phyloP scores from a whole-genome alignment of 2,888 invertebrate genomes.

The Hermodice carunculata region DNA sequence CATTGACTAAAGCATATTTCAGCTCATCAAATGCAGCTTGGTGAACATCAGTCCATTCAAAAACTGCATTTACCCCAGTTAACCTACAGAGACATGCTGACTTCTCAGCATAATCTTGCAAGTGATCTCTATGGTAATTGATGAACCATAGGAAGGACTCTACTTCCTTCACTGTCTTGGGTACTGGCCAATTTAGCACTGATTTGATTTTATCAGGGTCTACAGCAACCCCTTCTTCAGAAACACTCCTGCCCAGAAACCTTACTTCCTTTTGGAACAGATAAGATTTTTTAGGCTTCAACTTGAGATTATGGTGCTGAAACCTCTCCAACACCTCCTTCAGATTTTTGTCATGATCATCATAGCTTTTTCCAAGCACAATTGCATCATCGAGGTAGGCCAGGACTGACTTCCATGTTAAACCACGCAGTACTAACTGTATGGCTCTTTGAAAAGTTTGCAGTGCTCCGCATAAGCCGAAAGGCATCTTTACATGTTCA shows the following conservation, averaged over 20 bases:
- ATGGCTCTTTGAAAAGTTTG: background rate
- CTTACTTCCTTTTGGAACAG: constrained; percentile 7
- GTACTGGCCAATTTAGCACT: background rate
- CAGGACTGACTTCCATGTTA: background rate
- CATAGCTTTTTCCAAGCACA: background rate
- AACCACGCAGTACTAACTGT: background rate
- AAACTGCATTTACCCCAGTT: too few species aligned
- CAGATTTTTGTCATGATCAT: background rate
- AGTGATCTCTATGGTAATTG: too few species aligned
- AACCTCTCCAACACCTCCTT: constrained; percentile 2
- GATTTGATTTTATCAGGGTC: background rate
- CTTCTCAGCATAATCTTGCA: too few species aligned
- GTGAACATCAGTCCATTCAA: too few species aligned
- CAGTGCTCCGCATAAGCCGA: background rate
- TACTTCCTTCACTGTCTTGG: too few species aligned
- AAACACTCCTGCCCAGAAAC: constrained; percentile 1
- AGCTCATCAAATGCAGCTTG: too few species aligned
- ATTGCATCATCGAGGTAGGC: constrained; percentile 6
- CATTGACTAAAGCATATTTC: too few species aligned
- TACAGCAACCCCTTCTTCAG: background rate
- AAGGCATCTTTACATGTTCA: background rate
- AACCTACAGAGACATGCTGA: too few species aligned
- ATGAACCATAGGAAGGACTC: too few species aligned
- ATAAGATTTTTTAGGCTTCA: constrained; percentile 8
- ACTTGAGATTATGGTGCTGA: background rate